These are phyloP conservation scores for Physeter macrocephalus DNA, from an alignment of 2,113 vertebrate species.

Conservation along the genomic window DNA sequence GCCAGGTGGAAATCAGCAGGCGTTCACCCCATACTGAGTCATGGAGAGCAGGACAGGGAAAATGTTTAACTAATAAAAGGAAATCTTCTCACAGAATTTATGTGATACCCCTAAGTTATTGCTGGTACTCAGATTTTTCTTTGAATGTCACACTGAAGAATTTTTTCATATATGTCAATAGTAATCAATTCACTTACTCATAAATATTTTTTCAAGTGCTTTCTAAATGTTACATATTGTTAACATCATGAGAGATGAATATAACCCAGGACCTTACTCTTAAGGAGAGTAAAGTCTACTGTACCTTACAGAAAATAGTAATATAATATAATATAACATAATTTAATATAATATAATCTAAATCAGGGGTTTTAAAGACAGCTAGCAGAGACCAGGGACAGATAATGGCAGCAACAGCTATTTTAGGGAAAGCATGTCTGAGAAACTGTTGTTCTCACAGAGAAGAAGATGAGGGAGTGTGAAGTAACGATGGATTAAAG, in stretches of 20 bases:
- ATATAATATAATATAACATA: not conserved
- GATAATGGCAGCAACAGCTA: no score
- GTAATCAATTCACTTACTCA: not conserved
- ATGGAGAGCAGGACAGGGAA: not conserved
- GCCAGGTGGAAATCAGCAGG: not conserved
- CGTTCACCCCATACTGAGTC: not conserved
- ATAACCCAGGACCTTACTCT: not conserved
- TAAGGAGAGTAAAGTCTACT: not conserved
- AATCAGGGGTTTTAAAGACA: not conserved
- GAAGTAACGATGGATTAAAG: not conserved
- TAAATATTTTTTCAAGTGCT: not conserved
- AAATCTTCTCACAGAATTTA: not conserved
- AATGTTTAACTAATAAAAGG: not conserved
- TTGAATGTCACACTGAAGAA: not conserved
- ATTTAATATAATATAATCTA: not conserved
- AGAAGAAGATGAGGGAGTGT: not conserved
- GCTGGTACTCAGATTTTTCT: not conserved
- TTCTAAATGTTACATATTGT: not conserved
- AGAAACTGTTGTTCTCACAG: not conserved
- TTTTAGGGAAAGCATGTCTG: not conserved
- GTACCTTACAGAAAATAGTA: not conserved
- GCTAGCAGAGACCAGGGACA: no score
- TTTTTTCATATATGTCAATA: not conserved
- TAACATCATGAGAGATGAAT: not conserved
- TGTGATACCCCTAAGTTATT: not conserved